Conservation (phyloP, 2,797 vertebrate species). For the Craterocephalus amniculus region DNA sequence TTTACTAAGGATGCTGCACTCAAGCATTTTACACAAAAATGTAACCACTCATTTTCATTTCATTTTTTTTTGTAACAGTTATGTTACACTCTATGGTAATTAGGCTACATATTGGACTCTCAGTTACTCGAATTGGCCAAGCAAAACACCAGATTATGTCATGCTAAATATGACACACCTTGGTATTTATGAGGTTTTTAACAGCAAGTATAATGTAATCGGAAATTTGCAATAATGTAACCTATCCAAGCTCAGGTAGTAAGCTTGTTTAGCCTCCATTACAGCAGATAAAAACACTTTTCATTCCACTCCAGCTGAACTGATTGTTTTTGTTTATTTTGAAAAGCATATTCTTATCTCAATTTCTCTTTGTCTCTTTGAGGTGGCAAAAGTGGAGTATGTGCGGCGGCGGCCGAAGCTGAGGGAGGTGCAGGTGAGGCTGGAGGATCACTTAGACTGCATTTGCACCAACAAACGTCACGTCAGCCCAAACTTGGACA, state of each 20-base stretch:
- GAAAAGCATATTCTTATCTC: background rate
- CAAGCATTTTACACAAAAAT: too few relatives aligned
- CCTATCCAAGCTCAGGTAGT: too few relatives aligned
- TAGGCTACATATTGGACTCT: too few relatives aligned
- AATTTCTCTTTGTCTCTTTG: background rate
- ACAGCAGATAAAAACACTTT: background rate
- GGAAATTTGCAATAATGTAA: too few relatives aligned
- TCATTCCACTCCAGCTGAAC: background rate
- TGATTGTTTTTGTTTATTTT: background rate
- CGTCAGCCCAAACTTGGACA: constrained; percentile 85
- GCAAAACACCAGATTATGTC: too few relatives aligned
- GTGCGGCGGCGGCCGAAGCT: constrained; percentile 93
- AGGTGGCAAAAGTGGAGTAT: constrained; percentile 98
- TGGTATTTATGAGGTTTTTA: too few relatives aligned
- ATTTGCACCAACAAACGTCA: constrained; percentile 87
- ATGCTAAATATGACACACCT: too few relatives aligned
- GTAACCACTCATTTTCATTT: too few relatives aligned
- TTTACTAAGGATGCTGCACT: background rate
- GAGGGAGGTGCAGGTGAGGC: constrained; percentile 94
- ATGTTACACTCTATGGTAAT: too few relatives aligned
- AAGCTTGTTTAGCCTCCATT: background rate
- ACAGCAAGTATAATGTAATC: too few relatives aligned
- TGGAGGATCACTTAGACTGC: constrained; percentile 98
- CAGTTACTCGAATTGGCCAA: too few relatives aligned
- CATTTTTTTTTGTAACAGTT: too few relatives aligned